Conservation (phyloP, 2,797 vertebrate species). For the Thripadectes ignobilis region DNA sequence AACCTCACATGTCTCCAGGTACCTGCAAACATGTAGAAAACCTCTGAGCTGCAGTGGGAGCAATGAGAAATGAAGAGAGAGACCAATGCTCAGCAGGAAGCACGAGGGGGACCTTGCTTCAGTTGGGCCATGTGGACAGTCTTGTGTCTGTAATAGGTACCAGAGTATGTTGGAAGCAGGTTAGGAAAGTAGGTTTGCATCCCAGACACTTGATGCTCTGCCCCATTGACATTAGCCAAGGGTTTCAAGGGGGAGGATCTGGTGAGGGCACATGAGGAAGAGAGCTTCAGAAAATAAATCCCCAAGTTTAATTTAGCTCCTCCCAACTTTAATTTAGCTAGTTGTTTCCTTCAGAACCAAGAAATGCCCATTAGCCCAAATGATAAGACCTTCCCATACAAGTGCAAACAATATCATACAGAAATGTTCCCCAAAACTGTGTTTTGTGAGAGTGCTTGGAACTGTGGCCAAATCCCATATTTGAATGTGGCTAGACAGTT, state of each 20-base stretch:
- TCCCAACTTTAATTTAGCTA: background rate
- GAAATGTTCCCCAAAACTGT: background rate
- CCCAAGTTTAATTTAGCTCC: background rate
- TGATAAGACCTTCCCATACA: background rate
- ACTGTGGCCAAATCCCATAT: background rate
- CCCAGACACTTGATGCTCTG: background rate
- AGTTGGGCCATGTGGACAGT: background rate
- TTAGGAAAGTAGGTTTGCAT: background rate
- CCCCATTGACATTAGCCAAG: background rate
- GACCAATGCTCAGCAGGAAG: background rate
- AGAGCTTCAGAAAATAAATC: background rate
- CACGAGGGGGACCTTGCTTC: background rate
- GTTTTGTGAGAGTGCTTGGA: background rate
- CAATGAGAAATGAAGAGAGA: background rate
- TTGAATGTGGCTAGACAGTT: conserved; percentile 11
- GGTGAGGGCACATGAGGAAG: background rate
- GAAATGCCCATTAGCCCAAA: background rate
- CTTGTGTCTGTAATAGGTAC: background rate
- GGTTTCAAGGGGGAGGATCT: background rate
- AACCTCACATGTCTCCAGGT: background rate
- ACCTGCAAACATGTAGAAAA: background rate
- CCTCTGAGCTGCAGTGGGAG: background rate
- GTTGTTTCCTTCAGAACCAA: background rate
- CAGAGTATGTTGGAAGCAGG: background rate
- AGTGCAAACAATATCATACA: background rate